Evolutionary conservation across 2,888 invertebrate genomes (phyloP).

Genomic region (Artemia sinica): DNA sequence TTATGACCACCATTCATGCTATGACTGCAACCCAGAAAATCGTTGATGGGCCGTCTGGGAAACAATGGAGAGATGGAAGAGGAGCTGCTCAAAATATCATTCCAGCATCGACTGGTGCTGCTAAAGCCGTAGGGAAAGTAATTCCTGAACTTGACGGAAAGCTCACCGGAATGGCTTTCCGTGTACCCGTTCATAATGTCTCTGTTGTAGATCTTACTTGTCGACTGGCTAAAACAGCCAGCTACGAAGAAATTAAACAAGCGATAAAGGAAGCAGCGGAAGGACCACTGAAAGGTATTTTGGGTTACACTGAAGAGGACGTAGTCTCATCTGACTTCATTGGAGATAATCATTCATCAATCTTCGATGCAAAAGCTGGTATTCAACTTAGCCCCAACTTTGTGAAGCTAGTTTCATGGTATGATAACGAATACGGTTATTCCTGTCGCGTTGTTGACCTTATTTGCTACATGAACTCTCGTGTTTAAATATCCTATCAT

Average conservation of each 20-base stretch:
- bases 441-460: conserved; percentile 92
- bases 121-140: too few species aligned
- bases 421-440: conserved; percentile 97
- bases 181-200: conserved; percentile 90
- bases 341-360: conserved; percentile 72
- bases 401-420: conserved; percentile 96
- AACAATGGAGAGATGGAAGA: conserved; percentile 27
- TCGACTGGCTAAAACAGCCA: conserved; percentile 28
- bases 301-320: too few species aligned
- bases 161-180: conserved; percentile 98
- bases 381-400: conserved; percentile 85
- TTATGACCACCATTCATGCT: conserved; percentile 96
- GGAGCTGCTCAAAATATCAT: conserved; percentile 95
- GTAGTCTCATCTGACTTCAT: conserved; percentile 88
- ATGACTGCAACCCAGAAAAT: conserved; percentile 94
- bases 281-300: conserved; percentile 35
- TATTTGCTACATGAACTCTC: conserved; percentile 62
- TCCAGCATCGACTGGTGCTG: conserved; percentile 95
- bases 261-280: conserved; percentile 35
- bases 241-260: conserved; percentile 36
- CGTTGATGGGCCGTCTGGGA: conserved; percentile 82
- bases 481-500: not conserved
- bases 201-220: conserved; percentile 95
- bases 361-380: conserved; percentile 93
- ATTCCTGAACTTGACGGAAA: conserved; percentile 86